Evolutionary conservation across 2,113 vertebrate genomes (phyloP), one percentile per base, ranked within the genome.

Genomic region (Lampris incognitus): DNA sequence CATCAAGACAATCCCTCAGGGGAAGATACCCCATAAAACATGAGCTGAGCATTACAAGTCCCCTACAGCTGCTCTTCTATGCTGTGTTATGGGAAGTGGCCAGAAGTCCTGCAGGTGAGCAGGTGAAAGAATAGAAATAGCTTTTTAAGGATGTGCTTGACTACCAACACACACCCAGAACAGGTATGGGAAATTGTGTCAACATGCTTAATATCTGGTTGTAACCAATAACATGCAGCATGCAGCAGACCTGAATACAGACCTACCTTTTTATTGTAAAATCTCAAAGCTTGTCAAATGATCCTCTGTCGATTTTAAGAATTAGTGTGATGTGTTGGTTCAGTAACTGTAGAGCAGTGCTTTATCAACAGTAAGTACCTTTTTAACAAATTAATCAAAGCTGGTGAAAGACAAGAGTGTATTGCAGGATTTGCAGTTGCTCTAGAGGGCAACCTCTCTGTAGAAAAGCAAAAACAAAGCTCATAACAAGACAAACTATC

Each of bases 11-110:
- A 37, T 11, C 5, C 52, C 57, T 2, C 5, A 2, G n/a, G 54
- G 65, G 49, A 56, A 55, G 5, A 57, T 42, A 42, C 13, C 1
- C 44, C 56, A 57, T 52, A 38, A 39, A 62, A 69, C 60, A 56
- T 1, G 1, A 63, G 55, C 55, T 3, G 11, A 65, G 69, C 70
- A 59, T 76, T 55, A 66, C 9, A 57, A 64, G 40, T 52, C 10
- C 78, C 44, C 1, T 46, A 42, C 76, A 77, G 78, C 78, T 85
- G 78, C 78, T 61, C 0, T 55, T 58, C 49, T n/a, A 66, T 72
- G 59, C 60, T 36, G 57, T 59, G 46, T 63, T 9, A 44, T 44
- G 37, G 79, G 76, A 81, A 37, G 6, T 7, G 24, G 61, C 72
- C 70, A 84, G 54, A 11, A 55, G 62, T 65, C 49, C 72, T 40